phyloP scores from a whole-genome alignment of 2,113 vertebrate species.

The Oenanthe melanoleuca region DNA sequence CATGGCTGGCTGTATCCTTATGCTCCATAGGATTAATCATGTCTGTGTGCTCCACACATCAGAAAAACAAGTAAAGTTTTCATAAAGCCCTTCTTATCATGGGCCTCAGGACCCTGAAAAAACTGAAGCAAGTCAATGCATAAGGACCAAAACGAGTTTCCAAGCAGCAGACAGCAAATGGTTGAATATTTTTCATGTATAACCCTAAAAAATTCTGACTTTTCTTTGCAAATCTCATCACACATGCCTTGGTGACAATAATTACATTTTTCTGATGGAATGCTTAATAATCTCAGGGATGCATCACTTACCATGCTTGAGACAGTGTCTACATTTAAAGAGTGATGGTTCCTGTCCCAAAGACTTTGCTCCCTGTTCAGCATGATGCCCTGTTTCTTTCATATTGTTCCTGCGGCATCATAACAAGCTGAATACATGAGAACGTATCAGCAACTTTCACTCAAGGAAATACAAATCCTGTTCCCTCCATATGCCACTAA shows the following conservation, averaged over 20 bases:
- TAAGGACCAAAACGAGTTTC: not conserved
- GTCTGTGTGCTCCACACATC: not conserved
- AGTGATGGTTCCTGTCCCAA: not conserved
- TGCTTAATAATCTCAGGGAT: not conserved
- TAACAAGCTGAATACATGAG: not conserved
- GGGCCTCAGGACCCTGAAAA: not conserved
- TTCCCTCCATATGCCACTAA: not conserved
- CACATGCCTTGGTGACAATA: not conserved
- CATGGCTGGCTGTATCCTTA: not conserved
- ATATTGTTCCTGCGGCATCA: not conserved
- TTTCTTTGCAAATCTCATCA: not conserved
- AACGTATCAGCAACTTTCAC: not conserved
- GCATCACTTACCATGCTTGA: not conserved
- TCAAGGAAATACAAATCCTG: not conserved
- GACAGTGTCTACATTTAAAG: not conserved
- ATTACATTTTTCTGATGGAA: not conserved
- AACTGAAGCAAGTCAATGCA: not conserved
- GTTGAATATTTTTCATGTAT: not conserved
- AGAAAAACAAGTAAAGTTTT: not conserved
- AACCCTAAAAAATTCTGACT: not conserved
- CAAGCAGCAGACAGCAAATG: not conserved
- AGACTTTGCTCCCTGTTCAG: not conserved
- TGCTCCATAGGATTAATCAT: not conserved
- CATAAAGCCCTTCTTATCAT: not conserved
- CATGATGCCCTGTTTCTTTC: not conserved